Evolutionary conservation across 2,113 vertebrate genomes (phyloP).

Genomic region (Trinectes maculatus): DNA sequence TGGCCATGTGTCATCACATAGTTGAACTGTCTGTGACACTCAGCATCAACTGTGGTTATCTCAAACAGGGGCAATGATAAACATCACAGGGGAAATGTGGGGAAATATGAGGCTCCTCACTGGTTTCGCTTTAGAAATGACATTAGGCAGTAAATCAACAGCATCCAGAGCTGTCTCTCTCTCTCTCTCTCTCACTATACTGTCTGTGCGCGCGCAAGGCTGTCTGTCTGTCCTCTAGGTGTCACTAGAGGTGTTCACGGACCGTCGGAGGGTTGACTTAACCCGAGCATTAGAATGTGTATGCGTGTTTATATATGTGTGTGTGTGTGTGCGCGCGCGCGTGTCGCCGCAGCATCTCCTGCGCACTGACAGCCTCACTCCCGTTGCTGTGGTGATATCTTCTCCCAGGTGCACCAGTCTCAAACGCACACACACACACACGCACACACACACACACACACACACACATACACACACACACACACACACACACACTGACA

Average conservation of each 20-base stretch:
- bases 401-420: conserved; percentile 74
- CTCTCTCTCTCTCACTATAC: conserved; percentile 29
- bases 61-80: conserved; percentile 32
- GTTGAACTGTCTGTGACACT: conserved; percentile 61
- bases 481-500: conserved; percentile 34
- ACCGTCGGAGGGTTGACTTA: conserved; percentile 37
- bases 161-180: conserved; percentile 25
- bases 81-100: conserved; percentile 67
- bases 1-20: conserved; percentile 65
- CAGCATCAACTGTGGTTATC: conserved; percentile 65
- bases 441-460: conserved; percentile 26
- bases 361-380: conserved; percentile 75
- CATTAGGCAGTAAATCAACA: conserved; percentile 43
- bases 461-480: conserved; percentile 22
- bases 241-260: conserved; percentile 79
- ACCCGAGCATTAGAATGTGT: conserved; percentile 34
- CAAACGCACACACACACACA: conserved; percentile 32
- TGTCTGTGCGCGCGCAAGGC: neutral
- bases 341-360: conserved; percentile 47
- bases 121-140: conserved; percentile 46
- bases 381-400: conserved; percentile 83
- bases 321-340: conserved; percentile 38
- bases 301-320: conserved; percentile 45
- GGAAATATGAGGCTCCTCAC: conserved; percentile 54
- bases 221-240: conserved; percentile 78